These are phyloP conservation scores for Oryzaephilus surinamensis DNA, from an alignment of 1,140 invertebrate genomes.

Conservation along the genomic window DNA sequence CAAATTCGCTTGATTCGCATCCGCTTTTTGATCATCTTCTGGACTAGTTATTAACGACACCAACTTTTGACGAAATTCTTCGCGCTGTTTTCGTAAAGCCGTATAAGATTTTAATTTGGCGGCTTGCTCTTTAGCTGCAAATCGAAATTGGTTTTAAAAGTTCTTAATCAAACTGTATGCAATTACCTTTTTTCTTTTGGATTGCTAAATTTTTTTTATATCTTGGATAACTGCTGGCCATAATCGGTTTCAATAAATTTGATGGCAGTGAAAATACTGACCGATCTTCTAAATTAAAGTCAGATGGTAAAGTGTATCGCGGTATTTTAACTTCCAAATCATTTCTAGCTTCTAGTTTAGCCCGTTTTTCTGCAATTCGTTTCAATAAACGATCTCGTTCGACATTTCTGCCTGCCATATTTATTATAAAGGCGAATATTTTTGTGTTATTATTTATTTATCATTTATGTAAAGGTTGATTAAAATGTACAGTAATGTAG, in stretches of 20 bases:
- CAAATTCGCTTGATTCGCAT: conserved; percentile 38
- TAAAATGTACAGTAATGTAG: no score
- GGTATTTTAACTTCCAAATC: conserved; percentile 37
- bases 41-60: conserved; percentile 46
- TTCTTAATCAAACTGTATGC: neutral
- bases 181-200: conserved; percentile 26
- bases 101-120: conserved; percentile 50
- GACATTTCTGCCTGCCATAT: conserved; percentile 16
- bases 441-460: no score
- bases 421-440: no score
- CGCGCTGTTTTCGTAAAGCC: conserved; percentile 58
- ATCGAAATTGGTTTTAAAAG: no score
- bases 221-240: conserved; percentile 30
- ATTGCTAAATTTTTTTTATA: conserved; percentile 27
- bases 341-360: conserved; percentile 26
- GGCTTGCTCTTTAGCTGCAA: conserved; percentile 23
- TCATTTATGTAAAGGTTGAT: no score
- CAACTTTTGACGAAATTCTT: conserved; percentile 70
- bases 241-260: conserved; percentile 38
- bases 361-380: conserved; percentile 28
- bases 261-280: conserved; percentile 43
- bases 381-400: conserved; percentile 29
- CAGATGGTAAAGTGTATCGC: conserved; percentile 39
- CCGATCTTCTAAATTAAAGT: conserved; percentile 41
- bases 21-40: conserved; percentile 37